Base-by-base conservation (phyloP, 1,140 invertebrate species). In the Dendroctonus ponderosae region DNA sequence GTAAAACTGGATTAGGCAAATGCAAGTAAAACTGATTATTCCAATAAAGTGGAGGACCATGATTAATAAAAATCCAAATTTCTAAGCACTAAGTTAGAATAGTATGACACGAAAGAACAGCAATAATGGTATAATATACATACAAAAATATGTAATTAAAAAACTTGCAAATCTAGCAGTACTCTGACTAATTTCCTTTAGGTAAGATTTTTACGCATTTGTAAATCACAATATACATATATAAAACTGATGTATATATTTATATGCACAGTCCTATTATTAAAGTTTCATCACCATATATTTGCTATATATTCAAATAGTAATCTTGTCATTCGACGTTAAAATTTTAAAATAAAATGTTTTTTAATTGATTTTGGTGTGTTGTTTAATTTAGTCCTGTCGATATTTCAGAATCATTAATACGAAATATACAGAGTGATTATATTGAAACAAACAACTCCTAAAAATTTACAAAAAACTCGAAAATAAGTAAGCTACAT, bases 271-370 rank as follows among this genome's bases (percentile, higher is more conserved):
- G n/a, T 11, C 11, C n/a, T n/a, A n/a, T n/a, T 52, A 11, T 15
- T 11, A 56, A 56, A 40, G 40, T 56, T 56, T 56, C 40, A 56
- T 38, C 53, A 56, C 3, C 53, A 41, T 56, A n/a, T 26, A 52
- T 52, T 26, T 14, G n/a, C n/a, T 26, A 8, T 52, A 52, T 56
- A 56, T 56, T 56, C n/a, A 39, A 38, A 52, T 39, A 39, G 9
- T 40, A 40, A 56, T 56, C 53, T 41, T 56, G 53, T 56, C 53
- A 56, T 56, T 56, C 53, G 26, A 56, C 53, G 39, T 56, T 56
- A 56, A 56, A 56, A 41, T 56, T 56, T 56, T 41, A 38, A 56
- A 56, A 56, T 26, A 56, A 56, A 56, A 56, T 14, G 38, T 12
- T 56, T 56, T 56, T 56, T 56, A 56, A 56, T 11, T 56, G 15